Percentiles rank a stretch among this genome's conserved stretches.
phyloP scores from a whole-genome alignment of 2,888 invertebrate genomes.

The Phragmatobia fuliginosa region DNA sequence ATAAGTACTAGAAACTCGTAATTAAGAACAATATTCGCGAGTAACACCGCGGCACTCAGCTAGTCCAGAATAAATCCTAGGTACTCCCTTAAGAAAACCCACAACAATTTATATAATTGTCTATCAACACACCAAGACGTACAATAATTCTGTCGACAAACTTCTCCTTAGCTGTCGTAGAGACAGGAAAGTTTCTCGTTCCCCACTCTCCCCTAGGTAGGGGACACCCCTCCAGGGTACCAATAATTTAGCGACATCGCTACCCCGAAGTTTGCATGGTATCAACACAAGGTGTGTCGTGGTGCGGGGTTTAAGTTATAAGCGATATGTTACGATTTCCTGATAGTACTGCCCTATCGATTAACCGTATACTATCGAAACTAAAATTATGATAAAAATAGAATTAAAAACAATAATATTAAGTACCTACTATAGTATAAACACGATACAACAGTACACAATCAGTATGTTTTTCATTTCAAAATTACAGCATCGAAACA shows the following conservation, averaged over 20 bases:
- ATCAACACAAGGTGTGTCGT: slow-evolving; percentile 68
- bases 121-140: slow-evolving; percentile 38
- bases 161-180: slow-evolving; percentile 52
- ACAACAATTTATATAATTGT: slow-evolving; percentile 34
- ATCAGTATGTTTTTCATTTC: too few species aligned
- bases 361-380: not conserved
- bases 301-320: slow-evolving; percentile 41
- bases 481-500: too few species aligned
- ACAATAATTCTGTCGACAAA: slow-evolving; percentile 55
- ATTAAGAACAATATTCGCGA: too few species aligned
- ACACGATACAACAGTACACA: too few species aligned
- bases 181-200: slow-evolving; percentile 51
- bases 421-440: too few species aligned
- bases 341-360: too few species aligned
- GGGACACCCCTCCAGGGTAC: slow-evolving; percentile 46
- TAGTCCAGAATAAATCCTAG: not conserved
- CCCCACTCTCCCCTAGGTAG: slow-evolving; percentile 17
- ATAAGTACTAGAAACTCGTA: too few species aligned
- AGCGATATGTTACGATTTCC: not conserved
- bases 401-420: too few species aligned
- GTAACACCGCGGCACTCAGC: too few species aligned
- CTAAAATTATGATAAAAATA: too few species aligned
- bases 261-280: slow-evolving; percentile 66
- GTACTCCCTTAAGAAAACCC: not conserved
- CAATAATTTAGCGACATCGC: slow-evolving; percentile 74